Evolutionary conservation across 2,888 invertebrate species (phyloP), one percentile per base, ranked within the genome.

Genomic region (Apodemia mormo): DNA sequence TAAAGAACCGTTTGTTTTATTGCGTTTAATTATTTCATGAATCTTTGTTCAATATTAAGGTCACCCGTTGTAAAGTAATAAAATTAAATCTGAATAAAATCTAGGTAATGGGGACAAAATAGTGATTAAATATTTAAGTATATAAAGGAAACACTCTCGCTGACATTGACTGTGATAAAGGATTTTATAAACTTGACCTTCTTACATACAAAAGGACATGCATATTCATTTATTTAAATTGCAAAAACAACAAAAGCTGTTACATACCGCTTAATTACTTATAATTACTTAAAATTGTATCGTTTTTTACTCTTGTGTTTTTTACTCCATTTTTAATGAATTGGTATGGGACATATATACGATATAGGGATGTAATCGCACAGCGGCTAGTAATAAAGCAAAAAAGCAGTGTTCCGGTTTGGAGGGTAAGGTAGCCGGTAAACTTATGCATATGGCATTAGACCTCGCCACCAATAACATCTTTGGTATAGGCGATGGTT

Each of bases 141-240:
- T 49, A 49, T 61, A 61, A 61, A 61, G 61, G 61, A 61, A 61
- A 61, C 61, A 61, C 30, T 56, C 56, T 61, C 30, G 29, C 30
- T 61, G 30, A 30, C 58, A 61, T 61, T 61, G 58, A 33, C 14
- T 61, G 30, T 61, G 58, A 12, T 61, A 61, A 61, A 61, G 58
- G 58, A 61, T 61, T 33, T 61, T 61, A 14, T 61, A 33, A 61
- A 61, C 58, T 61, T 61, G 58, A 61, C 58, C 58, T 61, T 33
- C 30, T 61, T 61, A 14, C 33, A 61, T 29, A 61, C 58, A 61
- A 61, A 49, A 61, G 58, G 30, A 61, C 58, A 61, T 61, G 29
- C 58, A 61, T 61, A 61, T 61, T 61, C 58, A 61, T 61, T 61
- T 33, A 61, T 61, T 61, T 61, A 30, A 12, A 61, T 61, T 61